phyloP scores from a whole-genome alignment of 2,888 invertebrate species.

The Zootermopsis nevadensis region DNA sequence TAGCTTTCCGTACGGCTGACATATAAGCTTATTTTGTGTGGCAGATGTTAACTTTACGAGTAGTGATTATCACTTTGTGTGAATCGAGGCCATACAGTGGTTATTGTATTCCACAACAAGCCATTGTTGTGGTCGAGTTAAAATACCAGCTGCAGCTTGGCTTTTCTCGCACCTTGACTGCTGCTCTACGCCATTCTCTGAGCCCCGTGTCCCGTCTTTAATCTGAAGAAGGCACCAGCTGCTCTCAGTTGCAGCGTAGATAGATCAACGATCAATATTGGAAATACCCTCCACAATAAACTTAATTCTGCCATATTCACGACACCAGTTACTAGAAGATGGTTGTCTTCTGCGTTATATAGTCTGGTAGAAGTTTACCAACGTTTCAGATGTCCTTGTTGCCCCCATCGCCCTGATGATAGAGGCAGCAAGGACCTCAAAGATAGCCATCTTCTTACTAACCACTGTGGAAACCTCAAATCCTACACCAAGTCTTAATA shows the following conservation, averaged over 20 bases:
- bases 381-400: too few species aligned
- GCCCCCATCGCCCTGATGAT: too few species aligned
- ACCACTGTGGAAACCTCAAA: too few species aligned
- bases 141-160: neutral
- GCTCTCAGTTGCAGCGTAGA: neutral
- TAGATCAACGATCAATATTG: neutral
- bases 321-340: too few species aligned
- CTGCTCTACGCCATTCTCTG: neutral
- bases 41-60: neutral
- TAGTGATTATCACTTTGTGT: neutral
- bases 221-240: conserved; percentile 20
- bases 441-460: too few species aligned
- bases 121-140: neutral
- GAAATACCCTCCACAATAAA: neutral
- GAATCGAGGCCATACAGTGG: neutral
- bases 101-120: neutral
- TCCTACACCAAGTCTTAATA: too few species aligned
- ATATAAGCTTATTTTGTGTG: neutral
- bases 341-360: too few species aligned
- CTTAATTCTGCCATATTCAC: neutral
- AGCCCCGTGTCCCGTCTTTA: neutral
- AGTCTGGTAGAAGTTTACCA: too few species aligned
- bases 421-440: too few species aligned
- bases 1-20: neutral
- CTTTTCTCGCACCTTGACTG: neutral